Evolutionary conservation across 2,888 invertebrate genomes (phyloP), one percentile per base, ranked within the genome.

Genomic region (Daptonema setosum): DNA sequence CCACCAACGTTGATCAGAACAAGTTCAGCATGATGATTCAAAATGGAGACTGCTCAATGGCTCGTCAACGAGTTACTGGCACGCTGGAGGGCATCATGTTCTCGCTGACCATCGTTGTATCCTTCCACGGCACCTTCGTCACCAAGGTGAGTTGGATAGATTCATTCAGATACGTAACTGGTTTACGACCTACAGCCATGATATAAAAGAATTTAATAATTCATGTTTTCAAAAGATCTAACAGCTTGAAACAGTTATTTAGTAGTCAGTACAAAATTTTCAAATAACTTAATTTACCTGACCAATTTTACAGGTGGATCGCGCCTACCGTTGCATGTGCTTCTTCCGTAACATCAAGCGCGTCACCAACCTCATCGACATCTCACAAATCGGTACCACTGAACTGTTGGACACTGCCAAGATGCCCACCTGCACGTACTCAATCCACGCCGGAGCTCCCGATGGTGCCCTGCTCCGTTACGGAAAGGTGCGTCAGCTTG

Each of bases 1-100:
- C 66, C 24, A 58, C 62, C 45, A 68, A 67, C 56, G 54, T 54
- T 17, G 68, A 67, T 52, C 63, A 66, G 57, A 60, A 57, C 56
- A 62, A 63, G 52, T 65, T 62, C 56, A 57, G 58, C 26, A 62
- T 66, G 60, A 57, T 63, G 61, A 61, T 67, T 26, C 63, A 63
- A 35, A 66, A 65, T 54, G 67, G 67, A 26, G 67, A 68, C 56
- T 67, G 67, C 55, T 62, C 65, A 22, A 67, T 63, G 63, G 61
- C 63, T 52, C 50, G 67, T 14, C 67, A 67, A 54, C 58, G 66
- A 26, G 64, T 67, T 20, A 61, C 61, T 35, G 67, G 67, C 45
- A 61, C 62, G 28, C 54, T 66, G 8, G 67, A 66, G 60, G 67
- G 67, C 35, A 59, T 67, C 52, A 64, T 67, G 64, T 61, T 65